Evolutionary conservation across 2,888 invertebrate species (phyloP), one percentile per base, ranked within the genome.

Genomic region (Perizoma affinitatum): DNA sequence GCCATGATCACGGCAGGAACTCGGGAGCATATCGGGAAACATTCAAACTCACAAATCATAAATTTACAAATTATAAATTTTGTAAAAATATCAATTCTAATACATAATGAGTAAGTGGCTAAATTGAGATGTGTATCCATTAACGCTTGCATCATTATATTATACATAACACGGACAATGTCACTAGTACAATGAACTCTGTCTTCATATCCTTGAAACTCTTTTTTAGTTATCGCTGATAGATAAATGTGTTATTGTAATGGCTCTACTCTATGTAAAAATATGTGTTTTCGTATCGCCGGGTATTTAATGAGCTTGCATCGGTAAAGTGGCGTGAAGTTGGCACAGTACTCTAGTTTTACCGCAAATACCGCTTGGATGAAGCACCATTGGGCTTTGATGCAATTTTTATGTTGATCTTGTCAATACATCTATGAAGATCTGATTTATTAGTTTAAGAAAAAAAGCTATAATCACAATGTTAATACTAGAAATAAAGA

Each of bases 181-280:
- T 90, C 90, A 90, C 65, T 71, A 70, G 90, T 77, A 68, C 88
- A 71, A 80, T 90, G 90, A 90, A 88, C 91, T 70, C 77, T 65
- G 41, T 58, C 58, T 67, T 55, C 69, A 76, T 77, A 87, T 87
- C 90, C 90, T 90, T 90, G 90, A 87, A 86, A 75, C 78, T 82
- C 83, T 82, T 85, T n/a, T 84, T 80, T 82, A 79, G 78, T 79
- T 82, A 79, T 78, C 68, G 63, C 51, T 42, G 47, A 62, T 66
- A 71, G 71, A 69, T 71, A 66, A 68, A 70, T 69, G 56, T 67
- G 68, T 71, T 71, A 66, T 66, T 48, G 54, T 43, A 59, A 48
- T 11, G 10, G 57, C 47, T 51, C 40, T 44, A 51, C 59, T 58
- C 58, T 60, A 57, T 61, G 59, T 57, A 10, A 61, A 54, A 61